Evolutionary conservation across 1,140 invertebrate species (phyloP), one percentile per base, ranked within the genome.

Genomic region (Drosophila insularis): DNA sequence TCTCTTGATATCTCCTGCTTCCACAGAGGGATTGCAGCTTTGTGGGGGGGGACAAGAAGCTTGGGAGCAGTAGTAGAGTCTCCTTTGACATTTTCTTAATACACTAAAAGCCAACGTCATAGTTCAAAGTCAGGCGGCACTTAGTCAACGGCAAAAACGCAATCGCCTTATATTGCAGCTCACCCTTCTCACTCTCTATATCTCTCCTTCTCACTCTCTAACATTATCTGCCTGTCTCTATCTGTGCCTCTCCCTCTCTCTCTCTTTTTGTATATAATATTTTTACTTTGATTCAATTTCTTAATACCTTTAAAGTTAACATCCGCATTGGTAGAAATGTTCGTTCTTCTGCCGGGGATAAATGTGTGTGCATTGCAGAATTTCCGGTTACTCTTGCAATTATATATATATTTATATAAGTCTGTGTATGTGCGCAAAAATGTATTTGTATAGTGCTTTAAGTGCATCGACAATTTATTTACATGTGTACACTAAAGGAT

Each of bases 231-330:
- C 13, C 10, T 13, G 10, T 13, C 32, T 68, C 8, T n/a, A 4
- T 54, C 14, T 10, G 19, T 37, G 56, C 55, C 23, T n/a, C 46
- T 19, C 1, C 37, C 19, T 43, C 39, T 27, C 53, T 23, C 35
- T 40, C 37, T 64, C 50, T 63, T 71, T 78, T 60, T 78, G 75
- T 50, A 35, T 86, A 74, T 75, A 81, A 85, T 75, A 85, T 87
- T 89, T 87, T 75, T 65, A 89, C 80, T 80, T 89, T 87, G 84
- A 87, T 87, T 87, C 80, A 87, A 87, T 84, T 89, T 87, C 84
- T 87, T 89, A 89, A 87, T 89, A 87, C 77, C 84, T 89, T 87
- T 89, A 87, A 50, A 87, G 82, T 89, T 89, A 80, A 87, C 82
- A 87, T 87, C 82, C 82, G 82, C 79, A 80, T 89, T 81, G 82